phyloP scores from a whole-genome alignment of 2,113 vertebrate genomes.

The Oreochromis spilurus region DNA sequence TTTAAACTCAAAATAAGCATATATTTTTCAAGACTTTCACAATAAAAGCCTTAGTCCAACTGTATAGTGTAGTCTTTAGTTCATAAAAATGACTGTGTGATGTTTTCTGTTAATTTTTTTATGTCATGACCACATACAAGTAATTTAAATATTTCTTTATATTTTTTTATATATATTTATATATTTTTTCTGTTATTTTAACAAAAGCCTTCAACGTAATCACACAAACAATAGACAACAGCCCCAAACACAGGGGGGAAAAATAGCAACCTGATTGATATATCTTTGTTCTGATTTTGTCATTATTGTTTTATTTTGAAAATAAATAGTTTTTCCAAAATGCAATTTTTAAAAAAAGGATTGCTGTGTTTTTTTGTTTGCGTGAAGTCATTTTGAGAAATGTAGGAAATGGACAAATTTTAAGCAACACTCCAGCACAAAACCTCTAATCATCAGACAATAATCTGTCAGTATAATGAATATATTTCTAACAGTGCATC shows the following conservation, averaged over 20 bases:
- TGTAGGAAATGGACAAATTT: neutral
- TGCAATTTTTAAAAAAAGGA: neutral
- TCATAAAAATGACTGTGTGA: neutral
- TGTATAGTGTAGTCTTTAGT: neutral
- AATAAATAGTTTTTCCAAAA: neutral
- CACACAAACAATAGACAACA: neutral
- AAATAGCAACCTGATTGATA: neutral
- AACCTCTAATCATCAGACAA: neutral
- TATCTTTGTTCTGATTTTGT: neutral
- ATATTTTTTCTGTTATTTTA: neutral
- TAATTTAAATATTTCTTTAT: neutral
- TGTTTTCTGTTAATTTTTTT: neutral
- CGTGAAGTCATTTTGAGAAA: neutral
- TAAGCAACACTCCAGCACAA: neutral
- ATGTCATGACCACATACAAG: neutral
- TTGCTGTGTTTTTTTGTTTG: neutral
- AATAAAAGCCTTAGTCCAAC: neutral
- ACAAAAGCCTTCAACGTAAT: neutral
- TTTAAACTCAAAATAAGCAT: neutral
- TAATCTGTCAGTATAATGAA: neutral
- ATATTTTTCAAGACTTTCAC: neutral
- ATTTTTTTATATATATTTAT: neutral
- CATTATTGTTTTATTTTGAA: neutral
- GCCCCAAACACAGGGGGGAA: accelerated
- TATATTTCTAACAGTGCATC: neutral